Conservation (phyloP, 1,140 invertebrate species). For the Pemphigus obesinymphae region DNA sequence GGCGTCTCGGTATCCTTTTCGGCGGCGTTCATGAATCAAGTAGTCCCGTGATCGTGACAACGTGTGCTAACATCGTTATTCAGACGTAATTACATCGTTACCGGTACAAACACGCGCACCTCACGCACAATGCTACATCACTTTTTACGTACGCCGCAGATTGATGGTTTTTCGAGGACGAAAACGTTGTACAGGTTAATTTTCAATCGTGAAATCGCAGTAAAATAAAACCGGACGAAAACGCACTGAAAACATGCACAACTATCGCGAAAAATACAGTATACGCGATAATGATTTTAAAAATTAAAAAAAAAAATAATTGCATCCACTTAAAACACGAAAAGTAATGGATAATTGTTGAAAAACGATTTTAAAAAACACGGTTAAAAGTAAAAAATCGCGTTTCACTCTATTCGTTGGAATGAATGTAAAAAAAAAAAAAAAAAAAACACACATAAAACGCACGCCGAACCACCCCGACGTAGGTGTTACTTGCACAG, state of each 20-base stretch:
- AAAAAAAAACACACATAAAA: too few relatives aligned
- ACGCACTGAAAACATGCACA: neutral
- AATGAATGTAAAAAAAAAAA: too few relatives aligned
- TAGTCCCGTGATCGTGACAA: neutral
- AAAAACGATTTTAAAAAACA: neutral
- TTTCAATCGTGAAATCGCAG: neutral
- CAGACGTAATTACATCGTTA: neutral
- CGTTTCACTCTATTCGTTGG: neutral
- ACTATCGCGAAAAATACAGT: neutral
- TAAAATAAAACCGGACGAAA: neutral
- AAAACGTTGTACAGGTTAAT: neutral
- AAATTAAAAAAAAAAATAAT: neutral
- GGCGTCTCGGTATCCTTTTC: neutral
- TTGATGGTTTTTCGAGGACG: neutral
- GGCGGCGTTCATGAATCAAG: neutral
- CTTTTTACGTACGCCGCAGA: neutral
- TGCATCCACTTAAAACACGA: neutral
- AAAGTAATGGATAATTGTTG: too few relatives aligned
- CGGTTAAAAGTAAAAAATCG: neutral
- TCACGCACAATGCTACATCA: neutral
- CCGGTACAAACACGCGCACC: neutral
- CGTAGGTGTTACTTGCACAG: neutral
- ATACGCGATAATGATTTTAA: neutral
- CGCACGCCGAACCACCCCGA: neutral
- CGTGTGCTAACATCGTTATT: neutral